Evolutionary conservation across 1,140 invertebrate genomes (phyloP), one percentile per base, ranked within the genome.

Genomic region (Centruroides sculpturatus): DNA sequence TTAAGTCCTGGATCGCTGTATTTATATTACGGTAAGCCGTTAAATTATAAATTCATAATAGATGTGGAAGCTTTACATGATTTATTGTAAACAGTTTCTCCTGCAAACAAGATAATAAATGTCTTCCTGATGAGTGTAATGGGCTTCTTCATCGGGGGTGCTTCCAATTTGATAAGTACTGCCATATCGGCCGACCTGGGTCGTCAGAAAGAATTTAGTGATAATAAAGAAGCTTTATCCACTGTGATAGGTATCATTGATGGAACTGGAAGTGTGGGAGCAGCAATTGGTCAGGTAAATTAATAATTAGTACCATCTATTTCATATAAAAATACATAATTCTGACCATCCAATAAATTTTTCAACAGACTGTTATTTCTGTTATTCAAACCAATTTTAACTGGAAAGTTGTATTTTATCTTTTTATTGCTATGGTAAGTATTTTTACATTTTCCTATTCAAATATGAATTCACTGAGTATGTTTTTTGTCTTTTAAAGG

Each of bases 171-270:
- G 23, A 97, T 98, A 69, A 97, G 92, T 35, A 97, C 93, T 10
- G 91, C 91, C 3, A 90, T 97, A 51, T 92, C 90, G 58, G 89
- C 93, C 7, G 92, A 96, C 72, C 76, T 96, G 3, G 92, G 91
- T 64, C 87, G 89, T 3, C 92, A 96, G 77, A 80, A 82, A 61
- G 86, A 83, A 64, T 76, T 97, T 49, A 80, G 83, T 58, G 86
- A 86, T 1, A n/a, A n/a, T n/a, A 76, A 88, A 0, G 89, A 87
- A 74, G 92, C 93, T 12, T 73, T 97, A 54, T 90, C 92, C 7
- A 96, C 92, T 2, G 92, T 98, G 1, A 92, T 92, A 23, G 89
- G 92, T 5, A 95, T 98, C 66, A 96, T 98, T 60, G 93, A 97
- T 76, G 93, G 93, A 49, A 96, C 92, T 7, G 92, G 92, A 1